Conservation (phyloP, 1,140 invertebrate species). For the Paraescarpia echinospica region DNA sequence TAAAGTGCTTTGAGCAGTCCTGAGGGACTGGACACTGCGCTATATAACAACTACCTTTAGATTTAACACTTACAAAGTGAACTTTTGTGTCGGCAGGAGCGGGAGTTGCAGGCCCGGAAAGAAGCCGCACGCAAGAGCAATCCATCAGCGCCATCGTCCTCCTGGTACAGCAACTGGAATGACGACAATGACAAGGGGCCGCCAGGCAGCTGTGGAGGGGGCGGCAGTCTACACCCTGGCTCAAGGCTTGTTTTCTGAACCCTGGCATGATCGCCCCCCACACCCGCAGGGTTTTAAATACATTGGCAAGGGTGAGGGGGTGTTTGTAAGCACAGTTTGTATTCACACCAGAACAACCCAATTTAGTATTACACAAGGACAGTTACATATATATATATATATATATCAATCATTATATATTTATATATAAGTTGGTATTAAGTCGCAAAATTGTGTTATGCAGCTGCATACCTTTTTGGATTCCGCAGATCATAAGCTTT, state of each 20-base stretch:
- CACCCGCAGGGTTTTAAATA: neutral
- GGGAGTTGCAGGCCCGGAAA: neutral
- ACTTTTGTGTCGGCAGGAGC: neutral
- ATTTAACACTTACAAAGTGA: neutral
- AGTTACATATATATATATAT: no score
- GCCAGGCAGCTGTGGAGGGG: constrained; percentile 19
- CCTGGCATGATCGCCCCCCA: no score
- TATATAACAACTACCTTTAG: neutral
- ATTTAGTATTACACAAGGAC: no score
- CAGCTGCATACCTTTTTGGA: no score
- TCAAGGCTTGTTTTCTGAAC: neutral
- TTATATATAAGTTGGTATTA: no score
- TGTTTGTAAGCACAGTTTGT: no score
- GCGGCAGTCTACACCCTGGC: neutral
- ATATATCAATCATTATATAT: no score
- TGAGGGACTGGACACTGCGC: no score
- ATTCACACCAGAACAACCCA: no score
- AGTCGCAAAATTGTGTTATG: no score
- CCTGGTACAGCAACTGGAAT: constrained; percentile 17
- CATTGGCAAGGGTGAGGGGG: neutral
- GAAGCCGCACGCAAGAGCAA: neutral
- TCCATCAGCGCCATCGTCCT: neutral
- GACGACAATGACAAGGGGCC: constrained; percentile 15
- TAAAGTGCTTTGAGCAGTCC: no score
- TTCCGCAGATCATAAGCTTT: no score